phyloP scores from a whole-genome alignment of 2,797 vertebrate genomes.

The Erpetoichthys calabaricus region DNA sequence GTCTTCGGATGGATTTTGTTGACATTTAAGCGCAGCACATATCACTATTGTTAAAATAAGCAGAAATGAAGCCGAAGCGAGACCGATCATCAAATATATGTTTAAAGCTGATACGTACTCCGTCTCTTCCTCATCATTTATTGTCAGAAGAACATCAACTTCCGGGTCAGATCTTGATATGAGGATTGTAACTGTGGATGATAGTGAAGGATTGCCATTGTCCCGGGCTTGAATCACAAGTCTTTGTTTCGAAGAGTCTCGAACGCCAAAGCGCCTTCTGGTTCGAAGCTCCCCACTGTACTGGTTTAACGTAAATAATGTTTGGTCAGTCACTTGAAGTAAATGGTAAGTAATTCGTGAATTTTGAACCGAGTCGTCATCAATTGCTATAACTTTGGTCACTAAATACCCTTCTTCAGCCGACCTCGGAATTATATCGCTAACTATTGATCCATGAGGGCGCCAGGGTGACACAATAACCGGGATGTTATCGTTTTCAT shows the following conservation, averaged over 20 bases:
- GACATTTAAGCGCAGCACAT: slow-evolving; percentile 27
- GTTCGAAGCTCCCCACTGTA: slow-evolving; percentile 81
- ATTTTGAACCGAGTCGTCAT: slow-evolving; percentile 62
- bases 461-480: slow-evolving; percentile 62
- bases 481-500: slow-evolving; percentile 80
- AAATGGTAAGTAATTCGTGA: slow-evolving; percentile 76
- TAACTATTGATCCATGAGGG: slow-evolving; percentile 66
- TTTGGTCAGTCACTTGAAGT: slow-evolving; percentile 61
- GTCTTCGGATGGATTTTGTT: slow-evolving; percentile 24
- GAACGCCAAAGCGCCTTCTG: slow-evolving; percentile 61
- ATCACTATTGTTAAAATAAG: slow-evolving; percentile 31
- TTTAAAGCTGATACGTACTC: slow-evolving; percentile 35
- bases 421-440: slow-evolving; percentile 68
- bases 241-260: slow-evolving; percentile 58
- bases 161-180: slow-evolving; percentile 63
- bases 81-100: slow-evolving; percentile 29
- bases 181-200: slow-evolving; percentile 69
- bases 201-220: slow-evolving; percentile 76
- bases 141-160: slow-evolving; percentile 21
- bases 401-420: slow-evolving; percentile 75
- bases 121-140: slow-evolving; percentile 35
- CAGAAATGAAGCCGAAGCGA: slow-evolving; percentile 30
- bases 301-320: slow-evolving; percentile 68
- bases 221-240: slow-evolving; percentile 74
- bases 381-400: slow-evolving; percentile 66